Base-by-base conservation (phyloP, 2,888 invertebrate genomes). In the Rhamnusium bicolor region DNA sequence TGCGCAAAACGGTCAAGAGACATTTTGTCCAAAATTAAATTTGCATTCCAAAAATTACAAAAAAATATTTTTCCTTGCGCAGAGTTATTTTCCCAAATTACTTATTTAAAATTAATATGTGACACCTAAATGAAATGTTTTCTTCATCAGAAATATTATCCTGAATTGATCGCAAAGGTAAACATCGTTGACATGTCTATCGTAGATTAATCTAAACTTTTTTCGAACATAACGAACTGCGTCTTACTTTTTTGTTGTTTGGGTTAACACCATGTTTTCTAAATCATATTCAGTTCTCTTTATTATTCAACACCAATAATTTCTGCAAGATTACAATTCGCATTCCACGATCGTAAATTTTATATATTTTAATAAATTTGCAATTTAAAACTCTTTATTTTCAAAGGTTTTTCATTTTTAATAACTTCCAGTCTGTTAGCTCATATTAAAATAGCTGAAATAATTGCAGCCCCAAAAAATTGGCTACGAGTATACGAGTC, bases 391-490 rank as follows among this genome's bases (percentile, higher is more conserved):
- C 8, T 51, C 18, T 51, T 51, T 24, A 27, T 16, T 29, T 29
- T 58, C 4, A 6, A 14, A 18, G 5, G 21, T 18, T 46, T 61
- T 60, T 46, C 47, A 46, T 46, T 61, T 61, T 14, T 61, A 61
- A 61, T 21, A 29, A 46, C n/a, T 46, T 61, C 46, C 61, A 61
- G 61, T 61, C 58, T 61, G 61, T 21, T 61, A 21, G 19, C 46
- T 46, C 21, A 21, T 19, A 32, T 32, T 29, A 16, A 32, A 32
- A 58, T 21, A 61, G 46, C 46, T 61, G 10, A 61, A 14, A 61
- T 47, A 61, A 61, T 61, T 61, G 47, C 40, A 19, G 21, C 7
- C 61, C 61, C 14, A 61, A 61, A 60, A 61, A 61, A 61, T 61
- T 21, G 19, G 18, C 46, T 24, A 40, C 21, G 7, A 46, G n/a